phyloP scores from a whole-genome alignment of 2,888 invertebrate genomes.

The Camponotus fellah region DNA sequence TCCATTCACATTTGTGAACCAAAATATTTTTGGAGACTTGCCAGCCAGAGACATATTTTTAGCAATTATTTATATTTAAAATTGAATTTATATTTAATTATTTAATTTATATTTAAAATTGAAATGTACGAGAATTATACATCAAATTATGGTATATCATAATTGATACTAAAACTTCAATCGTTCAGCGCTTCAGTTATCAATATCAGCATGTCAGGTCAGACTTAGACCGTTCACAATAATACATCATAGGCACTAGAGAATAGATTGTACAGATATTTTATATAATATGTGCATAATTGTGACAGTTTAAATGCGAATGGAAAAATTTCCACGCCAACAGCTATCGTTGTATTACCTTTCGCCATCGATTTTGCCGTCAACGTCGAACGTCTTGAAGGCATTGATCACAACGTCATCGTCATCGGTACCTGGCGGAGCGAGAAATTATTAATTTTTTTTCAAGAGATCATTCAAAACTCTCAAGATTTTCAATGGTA shows the following conservation, averaged over 20 bases:
- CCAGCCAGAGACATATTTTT: not conserved
- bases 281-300: not conserved
- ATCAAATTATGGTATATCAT: not conserved
- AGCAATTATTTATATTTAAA: not conserved
- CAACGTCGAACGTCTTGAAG: slow-evolving; percentile 96
- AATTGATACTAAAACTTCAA: not conserved
- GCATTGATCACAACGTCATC: slow-evolving; percentile 97
- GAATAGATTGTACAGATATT: not conserved
- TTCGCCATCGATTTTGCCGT: slow-evolving; percentile 95
- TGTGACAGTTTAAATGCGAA: not conserved
- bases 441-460: not conserved
- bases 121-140: not conserved
- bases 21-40: not conserved
- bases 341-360: slow-evolving; percentile 86
- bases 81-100: too few species aligned
- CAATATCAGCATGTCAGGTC: slow-evolving; percentile 66
- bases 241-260: slow-evolving; percentile 66
- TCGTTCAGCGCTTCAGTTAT: slow-evolving; percentile 68
- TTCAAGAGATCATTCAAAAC: not conserved
- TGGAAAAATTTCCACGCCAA: not conserved
- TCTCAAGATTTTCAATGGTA: not conserved
- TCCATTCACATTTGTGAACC: not conserved
- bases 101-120: slow-evolving; percentile 1
- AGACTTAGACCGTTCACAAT: slow-evolving; percentile 74
- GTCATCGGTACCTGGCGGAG: slow-evolving; percentile 91